Conservation (phyloP, 2,888 invertebrate genomes). For the Pandemis heparana region DNA sequence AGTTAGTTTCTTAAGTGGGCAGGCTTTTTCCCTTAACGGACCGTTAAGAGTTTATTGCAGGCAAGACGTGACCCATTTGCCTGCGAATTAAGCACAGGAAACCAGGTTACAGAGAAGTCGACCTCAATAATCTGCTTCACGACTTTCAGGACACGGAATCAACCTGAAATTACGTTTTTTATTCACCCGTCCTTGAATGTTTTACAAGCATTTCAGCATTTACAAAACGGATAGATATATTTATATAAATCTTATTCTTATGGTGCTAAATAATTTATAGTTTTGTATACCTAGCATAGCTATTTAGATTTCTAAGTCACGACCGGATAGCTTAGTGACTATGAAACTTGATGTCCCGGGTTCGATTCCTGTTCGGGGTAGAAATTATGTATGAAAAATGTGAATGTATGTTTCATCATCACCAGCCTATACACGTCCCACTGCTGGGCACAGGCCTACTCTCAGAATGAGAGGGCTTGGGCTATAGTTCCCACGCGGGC, state of each 20-base stretch:
- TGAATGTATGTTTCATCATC: no score
- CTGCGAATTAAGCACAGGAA: conserved; percentile 50
- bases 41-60: conserved; percentile 48
- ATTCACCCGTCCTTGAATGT: conserved; percentile 4
- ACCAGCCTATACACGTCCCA: no score
- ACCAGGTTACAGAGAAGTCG: conserved; percentile 52
- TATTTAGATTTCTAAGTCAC: no score
- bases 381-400: no score
- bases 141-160: conserved; percentile 23
- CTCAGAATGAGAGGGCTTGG: no score
- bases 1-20: conserved; percentile 13
- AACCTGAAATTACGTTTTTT: conserved; percentile 26
- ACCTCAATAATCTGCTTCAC: conserved; percentile 45
- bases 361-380: no score
- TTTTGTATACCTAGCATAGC: no score
- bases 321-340: no score
- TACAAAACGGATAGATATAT: background rate
- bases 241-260: background rate
- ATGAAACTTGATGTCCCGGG: no score
- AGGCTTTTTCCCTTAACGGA: conserved; percentile 35
- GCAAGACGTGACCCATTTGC: conserved; percentile 56
- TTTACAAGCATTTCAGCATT: background rate
- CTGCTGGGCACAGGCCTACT: no score
- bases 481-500: no score
- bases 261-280: no score